These are phyloP conservation scores for Rhinophrynus dorsalis DNA, from an alignment of 2,797 vertebrate genomes.

Conservation along the genomic window DNA sequence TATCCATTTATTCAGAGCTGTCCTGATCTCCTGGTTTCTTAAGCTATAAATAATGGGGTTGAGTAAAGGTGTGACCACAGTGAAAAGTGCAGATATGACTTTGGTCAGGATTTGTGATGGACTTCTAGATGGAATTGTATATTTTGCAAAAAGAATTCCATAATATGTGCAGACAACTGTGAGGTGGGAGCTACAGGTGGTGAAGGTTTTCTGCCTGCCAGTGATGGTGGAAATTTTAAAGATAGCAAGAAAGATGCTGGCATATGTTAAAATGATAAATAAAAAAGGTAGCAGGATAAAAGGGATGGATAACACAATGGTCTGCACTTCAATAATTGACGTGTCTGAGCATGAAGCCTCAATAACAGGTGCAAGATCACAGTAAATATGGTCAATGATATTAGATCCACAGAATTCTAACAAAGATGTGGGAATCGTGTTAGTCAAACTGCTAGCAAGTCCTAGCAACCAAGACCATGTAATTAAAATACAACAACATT, in stretches of 20 bases:
- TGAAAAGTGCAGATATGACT: not conserved
- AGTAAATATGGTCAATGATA: no score
- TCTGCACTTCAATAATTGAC: not conserved
- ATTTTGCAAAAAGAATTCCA: not conserved
- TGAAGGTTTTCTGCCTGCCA: not conserved
- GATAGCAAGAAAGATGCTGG: not conserved
- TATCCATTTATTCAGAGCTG: no score
- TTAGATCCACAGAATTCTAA: no score
- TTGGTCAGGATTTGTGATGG: not conserved
- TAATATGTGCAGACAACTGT: not conserved
- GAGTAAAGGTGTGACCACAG: not conserved
- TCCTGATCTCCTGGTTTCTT: not conserved
- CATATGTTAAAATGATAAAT: not conserved
- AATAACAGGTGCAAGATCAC: not conserved
- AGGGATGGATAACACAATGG: not conserved
- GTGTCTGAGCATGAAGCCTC: not conserved
- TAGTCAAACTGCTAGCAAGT: no score
- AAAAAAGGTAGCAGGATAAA: not conserved
- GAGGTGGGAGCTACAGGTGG: not conserved
- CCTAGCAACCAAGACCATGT: no score
- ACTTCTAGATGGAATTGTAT: not conserved
- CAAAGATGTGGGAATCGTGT: no score
- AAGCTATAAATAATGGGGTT: not conserved
- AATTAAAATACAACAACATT: no score
- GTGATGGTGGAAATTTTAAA: not conserved